These are phyloP conservation scores for Autographa gamma DNA, from an alignment of 2,888 invertebrate genomes.

Conservation along the genomic window DNA sequence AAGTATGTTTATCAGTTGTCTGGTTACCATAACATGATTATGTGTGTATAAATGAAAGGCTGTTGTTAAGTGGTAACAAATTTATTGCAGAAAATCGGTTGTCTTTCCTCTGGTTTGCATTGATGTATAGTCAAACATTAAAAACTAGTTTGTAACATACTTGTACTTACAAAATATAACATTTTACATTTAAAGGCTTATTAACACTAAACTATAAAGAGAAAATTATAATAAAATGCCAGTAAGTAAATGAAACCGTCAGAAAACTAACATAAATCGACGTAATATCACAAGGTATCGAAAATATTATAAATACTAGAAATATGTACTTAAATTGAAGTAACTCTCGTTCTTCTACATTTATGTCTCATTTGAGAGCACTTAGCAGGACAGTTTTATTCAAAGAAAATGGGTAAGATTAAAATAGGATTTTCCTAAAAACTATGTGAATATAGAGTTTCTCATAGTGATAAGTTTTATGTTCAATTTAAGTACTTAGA, in stretches of 20 bases:
- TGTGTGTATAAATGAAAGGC: too few species aligned
- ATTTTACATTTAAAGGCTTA: conserved; percentile 3
- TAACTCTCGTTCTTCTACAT: not conserved
- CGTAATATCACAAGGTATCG: conserved; percentile 9
- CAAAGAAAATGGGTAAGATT: not conserved
- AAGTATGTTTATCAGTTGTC: too few species aligned
- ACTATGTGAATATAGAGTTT: too few species aligned
- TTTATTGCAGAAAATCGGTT: conserved; percentile 35
- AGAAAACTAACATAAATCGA: not conserved
- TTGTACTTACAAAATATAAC: conserved; percentile 8
- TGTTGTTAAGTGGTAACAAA: conserved; percentile 10
- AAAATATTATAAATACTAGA: not conserved
- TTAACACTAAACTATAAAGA: not conserved
- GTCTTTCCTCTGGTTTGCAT: conserved; percentile 28
- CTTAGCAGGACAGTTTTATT: not conserved
- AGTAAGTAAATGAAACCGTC: not conserved
- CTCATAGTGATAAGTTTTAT: not conserved
- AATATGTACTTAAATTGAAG: not conserved
- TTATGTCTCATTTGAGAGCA: too few species aligned
- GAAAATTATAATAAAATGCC: not conserved
- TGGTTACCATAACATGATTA: too few species aligned
- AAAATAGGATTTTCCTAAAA: not conserved
- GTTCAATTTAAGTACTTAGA: not conserved
- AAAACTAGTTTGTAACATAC: conserved; percentile 3
- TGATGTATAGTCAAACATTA: conserved; percentile 1